phyloP scores from a whole-genome alignment of 2,888 invertebrate genomes.

The Trachelus stipa region DNA sequence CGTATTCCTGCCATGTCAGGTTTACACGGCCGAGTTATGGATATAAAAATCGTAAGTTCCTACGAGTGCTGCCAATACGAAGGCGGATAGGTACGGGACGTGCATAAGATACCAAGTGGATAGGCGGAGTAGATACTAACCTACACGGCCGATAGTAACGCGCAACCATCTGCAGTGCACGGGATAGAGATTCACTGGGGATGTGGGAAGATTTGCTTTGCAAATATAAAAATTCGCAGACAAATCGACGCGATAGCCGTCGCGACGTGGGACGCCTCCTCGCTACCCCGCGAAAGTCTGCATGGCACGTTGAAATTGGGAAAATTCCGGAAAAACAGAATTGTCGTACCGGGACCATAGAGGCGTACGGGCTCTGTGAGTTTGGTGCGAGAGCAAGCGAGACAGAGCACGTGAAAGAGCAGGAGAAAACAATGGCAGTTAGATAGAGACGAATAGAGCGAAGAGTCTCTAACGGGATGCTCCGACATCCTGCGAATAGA shows the following conservation, averaged over 20 bases:
- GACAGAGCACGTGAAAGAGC: background rate
- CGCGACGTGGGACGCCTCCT: background rate
- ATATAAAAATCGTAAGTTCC: conserved; percentile 29
- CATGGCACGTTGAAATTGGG: background rate
- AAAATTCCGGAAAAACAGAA: background rate
- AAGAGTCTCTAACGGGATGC: background rate
- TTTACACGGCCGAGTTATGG: conserved; percentile 35
- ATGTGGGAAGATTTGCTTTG: background rate
- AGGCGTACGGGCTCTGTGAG: background rate
- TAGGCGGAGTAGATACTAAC: background rate
- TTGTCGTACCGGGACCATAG: background rate
- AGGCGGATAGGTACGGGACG: conserved; percentile 30
- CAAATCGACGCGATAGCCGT: background rate
- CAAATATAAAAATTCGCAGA: background rate
- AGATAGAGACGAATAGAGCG: background rate
- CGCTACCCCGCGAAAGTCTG: background rate
- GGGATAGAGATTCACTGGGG: background rate
- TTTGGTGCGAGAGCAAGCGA: background rate
- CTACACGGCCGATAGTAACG: background rate
- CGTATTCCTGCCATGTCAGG: conserved; percentile 38
- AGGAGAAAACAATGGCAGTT: background rate
- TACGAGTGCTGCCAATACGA: conserved; percentile 9
- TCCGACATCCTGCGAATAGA: background rate
- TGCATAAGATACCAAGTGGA: conserved; percentile 22
- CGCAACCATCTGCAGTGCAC: background rate